Evolutionary conservation across 1,140 invertebrate species (phyloP).

Genomic region (Drosophila ambigua): DNA sequence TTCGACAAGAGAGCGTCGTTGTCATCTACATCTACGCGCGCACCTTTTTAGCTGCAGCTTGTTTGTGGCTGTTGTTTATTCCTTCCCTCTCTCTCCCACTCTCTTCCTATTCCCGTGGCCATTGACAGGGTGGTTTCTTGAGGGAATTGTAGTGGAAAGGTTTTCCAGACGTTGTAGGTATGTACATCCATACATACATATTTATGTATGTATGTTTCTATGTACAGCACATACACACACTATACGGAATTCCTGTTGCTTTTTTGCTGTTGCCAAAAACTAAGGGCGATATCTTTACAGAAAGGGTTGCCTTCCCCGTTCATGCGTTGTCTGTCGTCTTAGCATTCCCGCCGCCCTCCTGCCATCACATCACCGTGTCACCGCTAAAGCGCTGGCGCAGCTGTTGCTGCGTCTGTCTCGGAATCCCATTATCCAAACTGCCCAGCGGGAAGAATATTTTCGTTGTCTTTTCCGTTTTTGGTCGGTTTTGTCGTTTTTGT

Average conservation of each 20-base stretch:
- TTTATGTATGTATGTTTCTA: slow-evolving; percentile 29
- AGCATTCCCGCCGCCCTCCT: slow-evolving; percentile 17
- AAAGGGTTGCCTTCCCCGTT: slow-evolving; percentile 49
- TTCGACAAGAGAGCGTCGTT: slow-evolving; percentile 44
- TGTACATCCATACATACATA: slow-evolving; percentile 13
- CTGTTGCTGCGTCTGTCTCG: slow-evolving; percentile 57
- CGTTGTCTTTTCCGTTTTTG: slow-evolving; percentile 25
- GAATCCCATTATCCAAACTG: slow-evolving; percentile 51
- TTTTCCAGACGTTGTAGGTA: slow-evolving; percentile 50
- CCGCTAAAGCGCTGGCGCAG: slow-evolving; percentile 60
- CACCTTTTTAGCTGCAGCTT: slow-evolving; percentile 57
- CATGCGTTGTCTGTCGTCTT: slow-evolving; percentile 43
- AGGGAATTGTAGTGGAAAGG: slow-evolving; percentile 72
- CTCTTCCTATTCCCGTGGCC: slow-evolving; percentile 1
- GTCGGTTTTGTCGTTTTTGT: slow-evolving; percentile 18
- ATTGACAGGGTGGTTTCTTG: slow-evolving; percentile 68
- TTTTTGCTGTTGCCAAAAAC: slow-evolving; percentile 59
- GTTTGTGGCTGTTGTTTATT: slow-evolving; percentile 19
- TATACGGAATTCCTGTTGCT: slow-evolving; percentile 37
- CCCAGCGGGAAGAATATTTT: slow-evolving; percentile 37
- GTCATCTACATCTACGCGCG: slow-evolving; percentile 11
- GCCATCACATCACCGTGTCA: slow-evolving; percentile 5
- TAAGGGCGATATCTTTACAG: slow-evolving; percentile 36
- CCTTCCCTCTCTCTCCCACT: background rate
- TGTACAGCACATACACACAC: slow-evolving; percentile 18